A percentile compares a stretch with the other conserved stretches of the same genome.
Evolutionary conservation across 2,113 vertebrate species (phyloP).

Genomic region (Anoura caudifer): DNA sequence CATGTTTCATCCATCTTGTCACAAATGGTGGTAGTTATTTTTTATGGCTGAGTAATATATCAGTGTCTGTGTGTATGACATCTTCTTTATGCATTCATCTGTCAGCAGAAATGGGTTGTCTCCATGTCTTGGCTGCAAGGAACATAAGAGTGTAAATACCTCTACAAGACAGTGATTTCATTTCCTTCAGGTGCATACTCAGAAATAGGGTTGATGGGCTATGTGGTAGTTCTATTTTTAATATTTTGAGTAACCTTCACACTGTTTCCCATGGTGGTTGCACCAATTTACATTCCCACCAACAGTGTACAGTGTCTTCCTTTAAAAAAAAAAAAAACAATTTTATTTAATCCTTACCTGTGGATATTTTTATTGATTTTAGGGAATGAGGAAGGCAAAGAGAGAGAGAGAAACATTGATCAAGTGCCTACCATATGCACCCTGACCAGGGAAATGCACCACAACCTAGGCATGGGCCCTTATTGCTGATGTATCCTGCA

Average conservation of each 20-base stretch:
- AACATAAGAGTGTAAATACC: not conserved
- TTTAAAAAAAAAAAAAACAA: too few species aligned
- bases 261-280: not conserved
- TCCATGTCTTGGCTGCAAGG: not conserved
- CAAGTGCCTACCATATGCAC: too few species aligned
- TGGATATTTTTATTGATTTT: too few species aligned
- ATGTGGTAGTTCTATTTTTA: not conserved
- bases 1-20: not conserved
- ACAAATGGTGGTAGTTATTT: not conserved
- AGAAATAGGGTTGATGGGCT: not conserved
- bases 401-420: too few species aligned
- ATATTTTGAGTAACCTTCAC: not conserved
- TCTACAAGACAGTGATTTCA: not conserved
- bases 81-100: not conserved
- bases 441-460: too few species aligned
- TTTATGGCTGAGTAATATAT: not conserved
- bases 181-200: not conserved
- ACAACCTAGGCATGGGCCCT: too few species aligned
- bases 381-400: too few species aligned
- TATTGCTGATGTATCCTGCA: too few species aligned
- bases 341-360: too few species aligned
- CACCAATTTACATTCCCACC: not conserved
- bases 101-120: not conserved
- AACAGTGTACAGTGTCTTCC: not conserved
- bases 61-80: not conserved